A percentile compares a stretch with the other conserved stretches of the same genome.
phyloP scores from a whole-genome alignment of 2,888 invertebrate genomes.

The Brachyptera risi region DNA sequence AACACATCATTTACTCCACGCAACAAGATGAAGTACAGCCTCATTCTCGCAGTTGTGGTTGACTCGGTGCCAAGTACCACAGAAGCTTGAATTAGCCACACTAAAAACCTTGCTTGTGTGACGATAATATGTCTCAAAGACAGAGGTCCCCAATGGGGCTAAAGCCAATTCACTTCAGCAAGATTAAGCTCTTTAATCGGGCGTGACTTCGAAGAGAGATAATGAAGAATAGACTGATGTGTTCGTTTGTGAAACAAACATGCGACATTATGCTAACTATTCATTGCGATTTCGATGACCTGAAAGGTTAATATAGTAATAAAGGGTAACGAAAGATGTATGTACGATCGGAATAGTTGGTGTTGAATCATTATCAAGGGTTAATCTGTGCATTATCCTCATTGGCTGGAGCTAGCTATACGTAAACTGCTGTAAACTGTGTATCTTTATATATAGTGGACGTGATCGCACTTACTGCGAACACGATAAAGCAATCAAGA shows the following conservation, averaged over 20 bases:
- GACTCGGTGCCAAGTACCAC: conserved; percentile 26
- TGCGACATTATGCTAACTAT: background rate
- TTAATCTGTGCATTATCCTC: no score
- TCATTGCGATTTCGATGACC: background rate
- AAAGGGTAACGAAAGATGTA: background rate
- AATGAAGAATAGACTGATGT: background rate
- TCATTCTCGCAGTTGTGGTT: conserved; percentile 23
- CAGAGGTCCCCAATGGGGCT: conserved; percentile 11
- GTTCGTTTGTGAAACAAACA: conserved; percentile 20
- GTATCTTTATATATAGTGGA: no score
- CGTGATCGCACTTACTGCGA: no score
- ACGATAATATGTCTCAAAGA: conserved; percentile 3
- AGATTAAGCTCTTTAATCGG: conserved; percentile 26
- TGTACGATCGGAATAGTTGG: no score
- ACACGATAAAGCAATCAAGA: no score
- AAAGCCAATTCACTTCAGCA: conserved; percentile 23
- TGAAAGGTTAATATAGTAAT: background rate
- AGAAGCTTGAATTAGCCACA: conserved; percentile 20
- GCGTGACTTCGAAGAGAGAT: conserved; percentile 10
- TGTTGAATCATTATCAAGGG: no score
- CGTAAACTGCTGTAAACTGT: no score
- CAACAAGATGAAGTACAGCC: conserved; percentile 24
- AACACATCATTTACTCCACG: conserved; percentile 20
- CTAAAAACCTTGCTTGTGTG: background rate
- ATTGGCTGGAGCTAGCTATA: no score